A percentile compares a stretch with the other conserved stretches of the same genome.
These are phyloP conservation scores for Yponomeuta sedellus DNA, from an alignment of 2,888 invertebrate species.

Conservation along the genomic window DNA sequence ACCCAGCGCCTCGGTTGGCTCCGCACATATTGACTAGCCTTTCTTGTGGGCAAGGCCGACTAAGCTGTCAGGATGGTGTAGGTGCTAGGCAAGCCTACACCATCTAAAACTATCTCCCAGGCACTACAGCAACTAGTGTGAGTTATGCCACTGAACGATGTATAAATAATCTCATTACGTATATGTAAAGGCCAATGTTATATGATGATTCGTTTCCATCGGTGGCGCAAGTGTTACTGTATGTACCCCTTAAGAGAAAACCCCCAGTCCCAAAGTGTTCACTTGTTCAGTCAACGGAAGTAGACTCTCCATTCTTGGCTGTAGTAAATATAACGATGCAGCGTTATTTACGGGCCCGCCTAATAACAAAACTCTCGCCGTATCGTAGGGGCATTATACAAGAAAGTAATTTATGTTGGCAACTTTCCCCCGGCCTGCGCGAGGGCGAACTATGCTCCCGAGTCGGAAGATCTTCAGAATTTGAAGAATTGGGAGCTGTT, in stretches of 20 bases:
- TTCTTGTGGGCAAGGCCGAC: no score
- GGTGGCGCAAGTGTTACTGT: no score
- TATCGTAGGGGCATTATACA: conserved; percentile 13
- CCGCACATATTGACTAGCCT: no score
- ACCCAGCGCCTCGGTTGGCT: no score
- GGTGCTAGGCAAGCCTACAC: no score
- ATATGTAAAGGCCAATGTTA: no score
- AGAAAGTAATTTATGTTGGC: conserved; percentile 15
- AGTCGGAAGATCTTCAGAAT: conserved; percentile 5
- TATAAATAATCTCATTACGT: no score
- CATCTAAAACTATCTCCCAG: no score
- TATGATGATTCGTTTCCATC: no score
- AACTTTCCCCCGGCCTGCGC: conserved; percentile 2
- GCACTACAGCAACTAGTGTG: no score
- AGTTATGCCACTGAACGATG: no score
- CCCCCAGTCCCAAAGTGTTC: neutral
- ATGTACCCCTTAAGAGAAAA: neutral
- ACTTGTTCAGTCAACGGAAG: neutral
- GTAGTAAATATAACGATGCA: conserved; percentile 9
- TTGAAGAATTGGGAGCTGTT: conserved; percentile 1
- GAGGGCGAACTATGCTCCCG: conserved; percentile 5
- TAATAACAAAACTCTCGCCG: conserved; percentile 13
- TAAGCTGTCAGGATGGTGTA: no score
- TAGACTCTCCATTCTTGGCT: neutral
- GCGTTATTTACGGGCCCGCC: conserved; percentile 11